phyloP scores from a whole-genome alignment of 2,888 invertebrate genomes.

The Poecilus cupreus region DNA sequence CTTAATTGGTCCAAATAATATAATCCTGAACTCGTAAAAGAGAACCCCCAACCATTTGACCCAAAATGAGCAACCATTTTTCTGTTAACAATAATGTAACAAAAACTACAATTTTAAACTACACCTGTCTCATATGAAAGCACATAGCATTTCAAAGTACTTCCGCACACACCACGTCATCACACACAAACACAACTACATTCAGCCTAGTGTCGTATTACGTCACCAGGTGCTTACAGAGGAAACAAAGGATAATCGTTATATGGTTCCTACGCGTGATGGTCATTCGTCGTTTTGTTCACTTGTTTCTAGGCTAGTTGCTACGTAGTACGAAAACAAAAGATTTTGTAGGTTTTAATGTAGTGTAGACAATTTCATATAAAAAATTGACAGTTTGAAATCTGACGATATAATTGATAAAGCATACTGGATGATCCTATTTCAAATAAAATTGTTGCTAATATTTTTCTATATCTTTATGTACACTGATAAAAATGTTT shows the following conservation, averaged over 20 bases:
- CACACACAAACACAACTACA: constrained; percentile 1
- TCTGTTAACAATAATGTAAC: no score
- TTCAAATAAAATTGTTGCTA: no score
- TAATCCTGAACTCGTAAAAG: no score
- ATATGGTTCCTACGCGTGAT: neutral
- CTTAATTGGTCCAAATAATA: no score
- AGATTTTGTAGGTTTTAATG: neutral
- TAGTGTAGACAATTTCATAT: no score
- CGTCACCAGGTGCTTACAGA: constrained; percentile 20
- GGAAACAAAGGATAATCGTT: constrained; percentile 25
- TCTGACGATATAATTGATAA: no score
- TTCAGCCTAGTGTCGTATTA: constrained; percentile 2
- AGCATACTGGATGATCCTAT: neutral
- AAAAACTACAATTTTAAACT: neutral
- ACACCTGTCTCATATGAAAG: constrained; percentile 26
- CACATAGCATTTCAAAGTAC: neutral
- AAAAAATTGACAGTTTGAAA: no score
- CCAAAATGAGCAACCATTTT: no score
- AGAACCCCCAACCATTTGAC: no score
- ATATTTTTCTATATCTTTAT: no score
- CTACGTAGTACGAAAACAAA: neutral
- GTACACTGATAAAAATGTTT: no score
- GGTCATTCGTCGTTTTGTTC: neutral
- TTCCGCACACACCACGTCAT: constrained; percentile 12
- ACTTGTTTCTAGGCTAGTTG: neutral